These are phyloP conservation scores for Lithosia quadra DNA, from an alignment of 2,888 invertebrate genomes.

Conservation along the genomic window DNA sequence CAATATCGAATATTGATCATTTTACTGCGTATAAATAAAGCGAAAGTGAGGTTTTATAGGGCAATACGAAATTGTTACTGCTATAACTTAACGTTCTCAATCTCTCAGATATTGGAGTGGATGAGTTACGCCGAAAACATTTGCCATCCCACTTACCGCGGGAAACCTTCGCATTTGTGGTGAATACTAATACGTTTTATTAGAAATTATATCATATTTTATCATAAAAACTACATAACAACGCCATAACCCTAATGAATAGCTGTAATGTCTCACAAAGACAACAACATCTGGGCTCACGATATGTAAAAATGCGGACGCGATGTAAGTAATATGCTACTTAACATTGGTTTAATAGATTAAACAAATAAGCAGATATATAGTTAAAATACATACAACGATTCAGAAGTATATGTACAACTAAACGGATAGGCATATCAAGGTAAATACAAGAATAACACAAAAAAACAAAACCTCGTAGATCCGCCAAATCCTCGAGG, in stretches of 20 bases:
- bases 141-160: slow-evolving; percentile 61
- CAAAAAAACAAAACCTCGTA: slow-evolving; percentile 77
- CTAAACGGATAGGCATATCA: slow-evolving; percentile 17
- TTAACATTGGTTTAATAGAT: neutral
- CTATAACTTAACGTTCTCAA: slow-evolving; percentile 81
- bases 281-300: slow-evolving; percentile 11
- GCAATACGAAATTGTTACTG: slow-evolving; percentile 84
- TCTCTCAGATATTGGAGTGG: slow-evolving; percentile 81
- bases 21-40: slow-evolving; percentile 84
- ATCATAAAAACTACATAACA: slow-evolving; percentile 56
- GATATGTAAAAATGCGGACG: slow-evolving; percentile 13
- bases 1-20: slow-evolving; percentile 83
- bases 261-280: slow-evolving; percentile 11
- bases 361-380: neutral
- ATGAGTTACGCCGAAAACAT: slow-evolving; percentile 79
- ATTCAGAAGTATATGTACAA: slow-evolving; percentile 8
- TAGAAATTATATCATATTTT: slow-evolving; percentile 62
- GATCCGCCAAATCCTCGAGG: slow-evolving; percentile 79
- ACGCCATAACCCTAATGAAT: slow-evolving; percentile 39
- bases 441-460: slow-evolving; percentile 63
- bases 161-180: slow-evolving; percentile 58
- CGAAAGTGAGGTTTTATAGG: slow-evolving; percentile 84
- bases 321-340: neutral
- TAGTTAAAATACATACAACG: neutral
- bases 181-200: slow-evolving; percentile 72